phyloP scores from a whole-genome alignment of 1,140 invertebrate genomes.

The Hirudo medicinalis region DNA sequence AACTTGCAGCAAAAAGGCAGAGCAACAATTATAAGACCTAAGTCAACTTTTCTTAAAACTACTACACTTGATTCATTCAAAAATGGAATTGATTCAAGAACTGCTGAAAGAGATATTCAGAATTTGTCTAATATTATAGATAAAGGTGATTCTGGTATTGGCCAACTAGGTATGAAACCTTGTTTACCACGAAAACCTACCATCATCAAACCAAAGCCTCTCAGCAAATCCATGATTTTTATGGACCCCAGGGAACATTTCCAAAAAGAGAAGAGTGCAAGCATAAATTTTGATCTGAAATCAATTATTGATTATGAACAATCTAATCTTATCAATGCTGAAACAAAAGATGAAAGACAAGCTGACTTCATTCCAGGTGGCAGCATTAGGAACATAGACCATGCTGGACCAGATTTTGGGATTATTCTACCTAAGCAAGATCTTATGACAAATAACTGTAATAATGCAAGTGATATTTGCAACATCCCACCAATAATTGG shows the following conservation, averaged over 20 bases:
- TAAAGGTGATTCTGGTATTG: no score
- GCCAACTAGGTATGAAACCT: no score
- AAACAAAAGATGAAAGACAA: neutral
- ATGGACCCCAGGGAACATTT: neutral
- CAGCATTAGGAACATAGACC: neutral
- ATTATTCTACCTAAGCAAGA: neutral
- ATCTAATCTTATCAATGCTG: neutral
- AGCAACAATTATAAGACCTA: no score
- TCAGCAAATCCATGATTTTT: neutral
- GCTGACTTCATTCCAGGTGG: neutral
- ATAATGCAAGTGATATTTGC: neutral
- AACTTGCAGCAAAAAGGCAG: no score
- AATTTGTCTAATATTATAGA: no score
- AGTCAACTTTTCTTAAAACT: no score
- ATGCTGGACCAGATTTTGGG: neutral
- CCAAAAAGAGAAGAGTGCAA: no score
- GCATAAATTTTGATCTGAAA: neutral
- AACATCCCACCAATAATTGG: neutral
- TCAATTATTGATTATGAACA: neutral
- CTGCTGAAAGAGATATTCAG: no score
- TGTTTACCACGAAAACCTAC: constrained; percentile 1
- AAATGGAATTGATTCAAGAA: no score
- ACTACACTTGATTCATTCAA: no score
- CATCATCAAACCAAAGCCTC: constrained; percentile 9
- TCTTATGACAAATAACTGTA: neutral